Conservation (phyloP, 2,113 vertebrate genomes). For the Chrysemys picta region DNA sequence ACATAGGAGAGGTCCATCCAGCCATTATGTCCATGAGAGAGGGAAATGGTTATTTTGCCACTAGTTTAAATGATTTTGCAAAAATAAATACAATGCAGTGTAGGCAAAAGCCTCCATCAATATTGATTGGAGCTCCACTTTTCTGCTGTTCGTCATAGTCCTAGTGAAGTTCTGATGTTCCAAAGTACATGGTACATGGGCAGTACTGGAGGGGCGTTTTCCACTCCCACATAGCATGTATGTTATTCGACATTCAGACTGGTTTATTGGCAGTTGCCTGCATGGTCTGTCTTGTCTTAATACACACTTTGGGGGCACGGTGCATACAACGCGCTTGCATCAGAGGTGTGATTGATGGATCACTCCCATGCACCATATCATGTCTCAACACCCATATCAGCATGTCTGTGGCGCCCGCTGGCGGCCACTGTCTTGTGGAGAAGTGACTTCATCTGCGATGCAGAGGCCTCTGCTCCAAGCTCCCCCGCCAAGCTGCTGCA, state of each 20-base stretch:
- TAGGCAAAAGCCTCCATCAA: fast-evolving
- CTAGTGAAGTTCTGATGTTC: constrained; percentile 6
- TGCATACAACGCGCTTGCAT: fast-evolving
- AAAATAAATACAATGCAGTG: neutral
- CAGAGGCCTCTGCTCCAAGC: neutral
- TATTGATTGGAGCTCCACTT: neutral
- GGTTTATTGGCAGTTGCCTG: neutral
- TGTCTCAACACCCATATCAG: neutral
- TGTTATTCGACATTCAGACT: neutral
- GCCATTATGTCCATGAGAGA: fast-evolving
- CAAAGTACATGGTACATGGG: neutral
- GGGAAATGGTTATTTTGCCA: neutral
- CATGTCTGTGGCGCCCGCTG: neutral
- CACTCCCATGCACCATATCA: fast-evolving
- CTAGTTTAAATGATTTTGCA: neutral
- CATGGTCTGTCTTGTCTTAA: neutral
- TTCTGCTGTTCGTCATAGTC: fast-evolving
- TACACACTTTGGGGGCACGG: fast-evolving
- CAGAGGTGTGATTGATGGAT: fast-evolving
- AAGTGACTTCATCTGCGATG: neutral
- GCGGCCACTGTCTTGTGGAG: neutral
- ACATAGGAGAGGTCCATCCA: neutral
- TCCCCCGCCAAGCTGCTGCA: neutral
- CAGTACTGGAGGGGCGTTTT: neutral
- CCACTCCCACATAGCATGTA: neutral